phyloP scores from a whole-genome alignment of 1,140 invertebrate genomes.

The Drosophila nannoptera region DNA sequence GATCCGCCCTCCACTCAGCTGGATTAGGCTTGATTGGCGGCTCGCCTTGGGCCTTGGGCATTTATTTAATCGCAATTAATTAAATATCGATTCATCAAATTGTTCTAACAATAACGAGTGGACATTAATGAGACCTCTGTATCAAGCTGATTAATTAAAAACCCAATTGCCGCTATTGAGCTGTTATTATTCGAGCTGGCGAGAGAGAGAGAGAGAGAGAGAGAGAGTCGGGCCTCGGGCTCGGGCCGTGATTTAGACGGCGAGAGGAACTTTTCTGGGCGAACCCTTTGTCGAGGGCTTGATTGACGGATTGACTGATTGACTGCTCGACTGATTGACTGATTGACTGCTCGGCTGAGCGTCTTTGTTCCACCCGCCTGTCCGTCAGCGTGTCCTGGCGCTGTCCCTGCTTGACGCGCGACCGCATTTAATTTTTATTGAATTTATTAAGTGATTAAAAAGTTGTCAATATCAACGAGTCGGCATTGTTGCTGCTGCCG shows the following conservation, averaged over 20 bases:
- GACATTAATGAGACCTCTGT: neutral
- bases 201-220: neutral
- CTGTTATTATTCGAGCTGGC: neutral
- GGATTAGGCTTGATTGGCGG: too few relatives aligned
- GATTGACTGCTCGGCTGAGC: constrained; percentile 19
- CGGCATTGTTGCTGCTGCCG: constrained; percentile 40
- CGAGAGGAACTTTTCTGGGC: constrained; percentile 8
- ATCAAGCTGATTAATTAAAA: neutral
- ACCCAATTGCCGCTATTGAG: neutral
- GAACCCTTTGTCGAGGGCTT: constrained; percentile 57
- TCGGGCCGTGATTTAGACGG: neutral
- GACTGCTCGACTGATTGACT: constrained; percentile 29
- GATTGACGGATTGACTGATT: constrained; percentile 42
- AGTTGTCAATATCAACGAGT: constrained; percentile 77
- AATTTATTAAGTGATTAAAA: constrained; percentile 79
- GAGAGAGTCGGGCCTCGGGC: too few relatives aligned
- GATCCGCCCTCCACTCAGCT: too few relatives aligned
- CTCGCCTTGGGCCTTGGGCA: too few relatives aligned
- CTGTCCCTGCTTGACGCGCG: constrained; percentile 61
- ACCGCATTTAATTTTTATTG: constrained; percentile 79
- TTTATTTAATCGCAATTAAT: too few relatives aligned
- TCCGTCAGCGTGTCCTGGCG: neutral
- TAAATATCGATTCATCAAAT: neutral
- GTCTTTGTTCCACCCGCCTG: constrained; percentile 13
- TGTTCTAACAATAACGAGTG: neutral